These are phyloP conservation scores for Cataglyphis albicans DNA, from an alignment of 2,888 invertebrate genomes.

Conservation along the genomic window DNA sequence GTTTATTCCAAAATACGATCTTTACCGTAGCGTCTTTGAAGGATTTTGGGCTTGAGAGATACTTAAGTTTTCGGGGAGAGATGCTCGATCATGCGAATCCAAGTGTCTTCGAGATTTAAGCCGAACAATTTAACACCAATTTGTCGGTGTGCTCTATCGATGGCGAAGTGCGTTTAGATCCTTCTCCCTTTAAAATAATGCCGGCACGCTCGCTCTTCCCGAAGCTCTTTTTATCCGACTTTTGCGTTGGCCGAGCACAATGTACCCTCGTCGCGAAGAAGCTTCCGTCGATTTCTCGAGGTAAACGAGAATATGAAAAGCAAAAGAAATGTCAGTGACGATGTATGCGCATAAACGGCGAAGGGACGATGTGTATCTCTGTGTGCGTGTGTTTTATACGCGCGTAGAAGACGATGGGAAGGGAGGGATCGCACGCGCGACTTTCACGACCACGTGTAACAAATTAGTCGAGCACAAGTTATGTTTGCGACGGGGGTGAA, in stretches of 20 bases:
- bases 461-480: constrained; percentile 35
- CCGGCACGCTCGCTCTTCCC: neutral
- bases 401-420: neutral
- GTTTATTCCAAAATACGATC: neutral
- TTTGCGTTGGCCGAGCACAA: neutral
- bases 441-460: constrained; percentile 57
- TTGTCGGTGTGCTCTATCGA: neutral
- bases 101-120: neutral
- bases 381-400: neutral
- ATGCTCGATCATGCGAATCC: neutral
- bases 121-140: neutral
- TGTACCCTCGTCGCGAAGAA: neutral
- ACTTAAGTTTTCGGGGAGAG: neutral
- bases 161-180: neutral
- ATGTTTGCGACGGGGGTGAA: neutral
- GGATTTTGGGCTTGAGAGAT: neutral
- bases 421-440: constrained; percentile 49
- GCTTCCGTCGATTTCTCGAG: constrained; percentile 31
- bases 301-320: constrained; percentile 6
- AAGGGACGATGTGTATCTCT: neutral
- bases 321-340: constrained; percentile 24
- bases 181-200: constrained; percentile 8
- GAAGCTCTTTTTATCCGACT: constrained; percentile 3
- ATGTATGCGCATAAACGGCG: neutral
- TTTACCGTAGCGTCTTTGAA: neutral